Evolutionary conservation across 2,797 vertebrate genomes (phyloP), one percentile per base, ranked within the genome.

Genomic region (Pipistrellus nathusii): DNA sequence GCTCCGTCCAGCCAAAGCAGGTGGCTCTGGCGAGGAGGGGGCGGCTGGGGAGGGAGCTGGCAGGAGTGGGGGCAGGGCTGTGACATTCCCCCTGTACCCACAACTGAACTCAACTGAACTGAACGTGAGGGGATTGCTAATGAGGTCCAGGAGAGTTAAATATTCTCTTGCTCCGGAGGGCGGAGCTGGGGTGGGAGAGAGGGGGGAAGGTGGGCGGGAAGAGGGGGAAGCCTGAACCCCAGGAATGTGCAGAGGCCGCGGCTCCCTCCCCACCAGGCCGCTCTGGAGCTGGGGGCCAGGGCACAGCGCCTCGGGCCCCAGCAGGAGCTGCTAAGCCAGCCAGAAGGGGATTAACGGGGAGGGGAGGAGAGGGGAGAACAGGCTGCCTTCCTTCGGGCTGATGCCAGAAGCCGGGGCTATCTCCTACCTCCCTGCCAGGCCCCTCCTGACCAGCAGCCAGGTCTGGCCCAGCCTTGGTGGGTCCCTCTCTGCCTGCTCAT

Each of bases 41-140:
- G 55, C 0, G 0, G 76, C 64, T 8, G 6, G 23, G 78, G 64
- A 5, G n/a, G 69, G 66, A 59, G 57, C 86, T 17, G n/a, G 72
- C 17, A 0, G 51, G 53, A 88, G 91, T 85, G 25, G 88, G 94
- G 69, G 27, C 44, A 35, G 41, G 81, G 66, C 41, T 82, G 77
- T 90, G 82, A 93, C 95, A 95, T 97, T 96, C 78, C 90, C 91
- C n/a, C n/a, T 35, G 84, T 88, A 83, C 96, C 97, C 95, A 94
- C 32, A 8, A 59, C 62, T 44, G 2, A 71, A 59, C 25, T 35
- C 81, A 80, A 93, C 15, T 35, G 86, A 85, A 93, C 21, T 32
- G 87, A 85, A 93, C 97, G 96, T 97, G 97, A 97, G 96, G 93
- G 84, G 97, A 96, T 88, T 97, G 93, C 93, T 97, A 97, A 97